Percentiles rank a stretch among this genome's conserved stretches.
These are phyloP conservation scores for Leptinotarsa texana DNA, from an alignment of 1,140 invertebrate genomes.

Conservation along the genomic window DNA sequence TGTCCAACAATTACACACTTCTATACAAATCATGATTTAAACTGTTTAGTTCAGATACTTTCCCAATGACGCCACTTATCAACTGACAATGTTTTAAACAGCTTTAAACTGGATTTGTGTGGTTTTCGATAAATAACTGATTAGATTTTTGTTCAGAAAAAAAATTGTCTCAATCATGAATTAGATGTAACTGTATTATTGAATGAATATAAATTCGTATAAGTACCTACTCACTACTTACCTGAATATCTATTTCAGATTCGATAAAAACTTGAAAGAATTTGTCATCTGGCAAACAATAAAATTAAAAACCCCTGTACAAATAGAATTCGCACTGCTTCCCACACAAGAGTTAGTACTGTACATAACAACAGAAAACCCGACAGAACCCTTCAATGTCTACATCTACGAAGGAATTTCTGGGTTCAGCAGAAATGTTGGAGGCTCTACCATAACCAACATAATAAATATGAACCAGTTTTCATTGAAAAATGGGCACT, in stretches of 20 bases:
- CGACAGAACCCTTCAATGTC: slow-evolving; percentile 38
- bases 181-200: too few species aligned
- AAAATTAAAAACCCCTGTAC: slow-evolving; percentile 37
- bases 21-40: too few species aligned
- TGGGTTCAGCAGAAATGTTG: slow-evolving; percentile 37
- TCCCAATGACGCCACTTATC: too few species aligned
- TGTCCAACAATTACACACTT: too few species aligned
- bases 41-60: too few species aligned
- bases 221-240: neutral
- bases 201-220: too few species aligned
- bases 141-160: too few species aligned
- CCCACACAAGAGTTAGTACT: slow-evolving; percentile 47
- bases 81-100: too few species aligned
- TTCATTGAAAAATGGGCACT: slow-evolving; percentile 34
- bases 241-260: slow-evolving; percentile 10
- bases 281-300: slow-evolving; percentile 41
- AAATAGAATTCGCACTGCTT: slow-evolving; percentile 44
- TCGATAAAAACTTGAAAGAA: slow-evolving; percentile 22
- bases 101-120: too few species aligned
- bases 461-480: slow-evolving; percentile 35
- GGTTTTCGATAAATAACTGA: too few species aligned
- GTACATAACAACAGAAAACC: slow-evolving; percentile 45
- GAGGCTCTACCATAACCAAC: slow-evolving; percentile 31
- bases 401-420: slow-evolving; percentile 44
- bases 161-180: too few species aligned